Evolutionary conservation across 2,113 vertebrate species (phyloP).

Genomic region (Sakesphorus luctuosus): DNA sequence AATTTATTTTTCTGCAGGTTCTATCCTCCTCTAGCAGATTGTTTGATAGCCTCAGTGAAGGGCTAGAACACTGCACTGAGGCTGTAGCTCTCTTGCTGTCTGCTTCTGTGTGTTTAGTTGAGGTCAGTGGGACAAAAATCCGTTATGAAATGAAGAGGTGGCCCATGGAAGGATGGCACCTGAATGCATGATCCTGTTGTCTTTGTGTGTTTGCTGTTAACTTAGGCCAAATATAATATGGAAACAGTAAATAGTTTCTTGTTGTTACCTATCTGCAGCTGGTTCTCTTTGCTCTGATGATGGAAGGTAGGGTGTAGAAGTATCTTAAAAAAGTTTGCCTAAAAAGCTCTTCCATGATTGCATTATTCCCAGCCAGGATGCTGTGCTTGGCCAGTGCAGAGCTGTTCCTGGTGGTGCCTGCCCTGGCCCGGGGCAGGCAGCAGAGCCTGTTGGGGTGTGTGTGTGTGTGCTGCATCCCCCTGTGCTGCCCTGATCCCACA

Average conservation of each 20-base stretch:
- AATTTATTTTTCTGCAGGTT: background rate
- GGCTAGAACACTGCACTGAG: background rate
- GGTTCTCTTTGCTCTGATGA: background rate
- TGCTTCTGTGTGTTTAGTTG: background rate
- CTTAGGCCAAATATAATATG: background rate
- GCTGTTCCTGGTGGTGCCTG: background rate
- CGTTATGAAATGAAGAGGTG: background rate
- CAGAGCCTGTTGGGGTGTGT: rapidly evolving
- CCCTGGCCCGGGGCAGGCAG: background rate
- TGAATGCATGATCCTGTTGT: background rate
- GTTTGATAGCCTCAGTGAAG: background rate
- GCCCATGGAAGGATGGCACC: background rate
- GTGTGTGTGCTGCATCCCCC: rapidly evolving
- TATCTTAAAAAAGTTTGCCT: background rate
- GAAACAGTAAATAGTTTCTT: background rate
- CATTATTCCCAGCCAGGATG: rapidly evolving
- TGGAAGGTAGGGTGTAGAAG: background rate
- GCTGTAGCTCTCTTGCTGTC: background rate
- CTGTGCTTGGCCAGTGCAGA: background rate
- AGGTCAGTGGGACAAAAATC: background rate
- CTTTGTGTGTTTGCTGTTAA: background rate
- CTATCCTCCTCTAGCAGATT: background rate
- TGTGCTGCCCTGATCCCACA: background rate
- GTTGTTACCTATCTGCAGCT: background rate
- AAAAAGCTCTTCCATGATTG: rapidly evolving